Evolutionary conservation across 1,140 invertebrate genomes (phyloP).

Genomic region (Drosophila pallidifrons): DNA sequence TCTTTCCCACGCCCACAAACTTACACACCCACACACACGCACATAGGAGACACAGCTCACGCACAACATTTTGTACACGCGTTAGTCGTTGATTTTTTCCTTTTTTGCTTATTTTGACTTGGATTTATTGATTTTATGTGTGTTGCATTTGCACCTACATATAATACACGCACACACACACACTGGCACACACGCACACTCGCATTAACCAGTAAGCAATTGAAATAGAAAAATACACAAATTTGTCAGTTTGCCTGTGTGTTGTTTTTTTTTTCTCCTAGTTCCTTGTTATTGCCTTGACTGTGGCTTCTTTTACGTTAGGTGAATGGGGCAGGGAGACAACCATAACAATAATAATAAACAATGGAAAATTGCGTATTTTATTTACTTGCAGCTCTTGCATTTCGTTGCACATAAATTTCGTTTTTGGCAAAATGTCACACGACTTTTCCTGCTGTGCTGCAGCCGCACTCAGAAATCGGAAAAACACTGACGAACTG

Average conservation of each 20-base stretch:
- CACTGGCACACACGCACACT: constrained; percentile 19
- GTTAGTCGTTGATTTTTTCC: constrained; percentile 60
- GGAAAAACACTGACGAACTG: constrained; percentile 54
- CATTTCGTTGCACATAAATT: constrained; percentile 73
- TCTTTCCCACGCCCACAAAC: constrained; percentile 46
- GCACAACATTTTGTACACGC: constrained; percentile 47
- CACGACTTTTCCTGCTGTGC: constrained; percentile 57
- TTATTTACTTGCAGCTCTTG: constrained; percentile 66
- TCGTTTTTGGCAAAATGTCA: constrained; percentile 57
- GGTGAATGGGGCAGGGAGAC: constrained; percentile 13
- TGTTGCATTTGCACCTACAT: constrained; percentile 72
- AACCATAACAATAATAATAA: constrained; percentile 12
- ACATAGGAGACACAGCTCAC: constrained; percentile 22
- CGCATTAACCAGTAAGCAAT: constrained; percentile 17
- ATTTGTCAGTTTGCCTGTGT: constrained; percentile 15
- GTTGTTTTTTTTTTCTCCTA: constrained; percentile 6
- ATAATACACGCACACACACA: constrained; percentile 31
- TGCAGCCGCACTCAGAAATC: constrained; percentile 72
- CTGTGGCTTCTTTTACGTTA: neutral
- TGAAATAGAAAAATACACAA: constrained; percentile 23
- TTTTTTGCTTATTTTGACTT: constrained; percentile 70
- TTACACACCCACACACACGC: constrained; percentile 24
- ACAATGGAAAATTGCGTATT: constrained; percentile 31
- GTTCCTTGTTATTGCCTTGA: constrained; percentile 4
- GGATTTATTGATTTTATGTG: constrained; percentile 82